Evolutionary conservation across 2,888 invertebrate genomes (phyloP).

Genomic region (Cheilosia vulpina): DNA sequence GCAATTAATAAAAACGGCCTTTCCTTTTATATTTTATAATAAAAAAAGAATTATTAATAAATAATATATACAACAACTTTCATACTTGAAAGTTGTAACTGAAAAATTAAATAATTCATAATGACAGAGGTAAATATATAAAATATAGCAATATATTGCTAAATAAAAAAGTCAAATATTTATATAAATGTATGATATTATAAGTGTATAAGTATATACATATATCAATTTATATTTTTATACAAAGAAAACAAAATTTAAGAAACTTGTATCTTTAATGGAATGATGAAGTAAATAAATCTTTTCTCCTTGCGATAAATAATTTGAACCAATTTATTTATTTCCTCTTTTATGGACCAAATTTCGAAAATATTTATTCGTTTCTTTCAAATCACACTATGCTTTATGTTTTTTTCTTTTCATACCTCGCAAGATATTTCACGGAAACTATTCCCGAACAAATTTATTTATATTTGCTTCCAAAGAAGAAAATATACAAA

Average conservation of each 20-base stretch:
- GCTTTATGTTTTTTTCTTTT: background rate
- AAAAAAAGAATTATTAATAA: constrained; percentile 14
- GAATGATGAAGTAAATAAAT: constrained; percentile 44
- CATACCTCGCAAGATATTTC: constrained; percentile 32
- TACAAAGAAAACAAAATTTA: constrained; percentile 60
- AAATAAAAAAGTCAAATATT: constrained; percentile 18
- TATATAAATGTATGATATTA: constrained; percentile 47
- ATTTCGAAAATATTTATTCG: background rate
- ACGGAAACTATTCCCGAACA: background rate
- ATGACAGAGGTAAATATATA: constrained; percentile 42
- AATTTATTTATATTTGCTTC: background rate
- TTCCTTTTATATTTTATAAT: constrained; percentile 68
- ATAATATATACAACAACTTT: constrained; percentile 50
- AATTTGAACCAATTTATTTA: background rate
- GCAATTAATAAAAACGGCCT: constrained; percentile 69
- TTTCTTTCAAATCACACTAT: background rate
- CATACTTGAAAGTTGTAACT: constrained; percentile 49
- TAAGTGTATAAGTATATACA: constrained; percentile 57
- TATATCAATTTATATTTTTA: constrained; percentile 71
- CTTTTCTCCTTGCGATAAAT: background rate
- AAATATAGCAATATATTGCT: constrained; percentile 58
- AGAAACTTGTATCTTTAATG: constrained; percentile 57
- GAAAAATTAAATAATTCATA: constrained; percentile 32
- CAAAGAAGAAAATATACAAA: constrained; percentile 4
- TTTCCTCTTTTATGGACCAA: constrained; percentile 52